These are phyloP conservation scores for Psammodynastes pulverulentus DNA, from an alignment of 2,113 vertebrate genomes.

Conservation along the genomic window DNA sequence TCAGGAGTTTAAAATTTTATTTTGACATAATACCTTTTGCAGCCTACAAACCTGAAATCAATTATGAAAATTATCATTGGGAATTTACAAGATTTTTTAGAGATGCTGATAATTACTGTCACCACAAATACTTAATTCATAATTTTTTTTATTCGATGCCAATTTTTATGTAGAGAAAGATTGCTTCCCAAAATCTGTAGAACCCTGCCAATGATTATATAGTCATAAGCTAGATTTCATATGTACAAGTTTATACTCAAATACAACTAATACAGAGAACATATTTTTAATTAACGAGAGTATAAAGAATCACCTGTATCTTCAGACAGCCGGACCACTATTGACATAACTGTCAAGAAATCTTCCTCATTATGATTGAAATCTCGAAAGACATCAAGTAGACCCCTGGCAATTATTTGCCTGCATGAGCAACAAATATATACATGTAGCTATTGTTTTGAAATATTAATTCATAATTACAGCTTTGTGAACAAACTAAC, in stretches of 20 bases:
- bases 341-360: slow-evolving; percentile 85
- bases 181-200: neutral
- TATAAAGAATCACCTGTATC: slow-evolving; percentile 78
- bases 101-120: neutral
- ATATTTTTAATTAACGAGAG: neutral
- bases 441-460: neutral
- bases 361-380: slow-evolving; percentile 86
- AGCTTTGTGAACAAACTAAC: neutral
- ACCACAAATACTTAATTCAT: neutral
- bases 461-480: neutral
- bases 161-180: neutral
- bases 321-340: slow-evolving; percentile 84
- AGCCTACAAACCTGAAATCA: neutral
- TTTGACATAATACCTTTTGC: neutral
- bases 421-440: slow-evolving; percentile 60
- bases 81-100: neutral
- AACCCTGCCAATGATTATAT: neutral
- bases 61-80: neutral
- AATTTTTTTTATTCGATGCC: neutral
- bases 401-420: slow-evolving; percentile 85
- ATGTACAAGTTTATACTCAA: neutral
- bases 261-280: neutral
- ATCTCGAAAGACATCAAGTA: slow-evolving; percentile 83
- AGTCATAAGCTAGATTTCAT: neutral
- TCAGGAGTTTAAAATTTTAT: neutral